Conservation (phyloP, 1,140 invertebrate species). For the Ectropis grisescens region DNA sequence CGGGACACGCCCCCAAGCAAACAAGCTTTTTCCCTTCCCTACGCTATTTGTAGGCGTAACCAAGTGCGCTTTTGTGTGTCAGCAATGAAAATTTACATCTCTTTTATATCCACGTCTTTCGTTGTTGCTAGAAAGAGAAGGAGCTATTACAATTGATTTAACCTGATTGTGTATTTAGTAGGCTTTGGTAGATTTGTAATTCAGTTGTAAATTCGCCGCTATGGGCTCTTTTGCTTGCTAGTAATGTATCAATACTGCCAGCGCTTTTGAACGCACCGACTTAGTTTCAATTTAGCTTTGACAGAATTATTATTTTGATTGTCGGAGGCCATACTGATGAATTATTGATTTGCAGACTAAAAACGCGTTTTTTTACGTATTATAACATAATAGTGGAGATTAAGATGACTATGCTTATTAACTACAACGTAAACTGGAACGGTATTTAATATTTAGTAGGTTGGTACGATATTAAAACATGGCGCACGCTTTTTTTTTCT, state of each 20-base stretch:
- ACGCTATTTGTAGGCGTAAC: constrained; percentile 36
- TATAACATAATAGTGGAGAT: constrained; percentile 14
- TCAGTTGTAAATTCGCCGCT: constrained; percentile 58
- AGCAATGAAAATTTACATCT: constrained; percentile 19
- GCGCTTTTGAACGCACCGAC: constrained; percentile 38
- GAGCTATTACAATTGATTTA: constrained; percentile 46
- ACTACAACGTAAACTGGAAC: neutral
- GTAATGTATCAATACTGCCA: constrained; percentile 64
- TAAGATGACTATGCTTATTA: too few species aligned
- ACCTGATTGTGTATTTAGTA: constrained; percentile 62
- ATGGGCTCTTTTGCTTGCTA: constrained; percentile 48
- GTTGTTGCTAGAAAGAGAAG: constrained; percentile 13
- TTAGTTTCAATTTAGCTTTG: constrained; percentile 66
- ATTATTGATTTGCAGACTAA: constrained; percentile 29
- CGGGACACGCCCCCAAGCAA: constrained; percentile 49
- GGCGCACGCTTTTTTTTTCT: too few species aligned
- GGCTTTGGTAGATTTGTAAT: constrained; percentile 58
- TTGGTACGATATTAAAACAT: too few species aligned
- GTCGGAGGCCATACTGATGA: constrained; percentile 48
- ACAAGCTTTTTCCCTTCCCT: constrained; percentile 47
- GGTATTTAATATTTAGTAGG: too few species aligned
- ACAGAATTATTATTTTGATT: constrained; percentile 67
- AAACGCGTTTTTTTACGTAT: constrained; percentile 18
- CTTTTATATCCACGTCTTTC: constrained; percentile 6
- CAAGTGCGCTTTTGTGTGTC: constrained; percentile 23